These are phyloP conservation scores for Malurus alboscapulatus DNA, from an alignment of 2,113 vertebrate species.

Conservation along the genomic window DNA sequence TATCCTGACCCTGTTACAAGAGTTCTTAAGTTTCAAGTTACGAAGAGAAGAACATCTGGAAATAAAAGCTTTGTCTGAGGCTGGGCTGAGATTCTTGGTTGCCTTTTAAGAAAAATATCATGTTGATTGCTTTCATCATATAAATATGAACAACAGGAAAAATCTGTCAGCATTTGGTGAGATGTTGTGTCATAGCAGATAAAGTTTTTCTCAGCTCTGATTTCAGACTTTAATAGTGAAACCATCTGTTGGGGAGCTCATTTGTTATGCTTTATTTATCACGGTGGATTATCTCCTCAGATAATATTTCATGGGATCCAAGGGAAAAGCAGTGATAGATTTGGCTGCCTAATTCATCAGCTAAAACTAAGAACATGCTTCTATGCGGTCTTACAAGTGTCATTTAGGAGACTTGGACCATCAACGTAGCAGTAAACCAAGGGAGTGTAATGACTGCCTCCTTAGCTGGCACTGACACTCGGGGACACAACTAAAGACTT, in stretches of 20 bases:
- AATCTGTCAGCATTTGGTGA: constrained; percentile 67
- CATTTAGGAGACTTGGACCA: not conserved
- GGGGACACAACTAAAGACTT: not conserved
- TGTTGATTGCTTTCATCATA: constrained; percentile 70
- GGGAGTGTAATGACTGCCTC: not conserved
- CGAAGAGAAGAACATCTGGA: constrained; percentile 43
- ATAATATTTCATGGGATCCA: constrained; percentile 32
- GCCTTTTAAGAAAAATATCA: constrained; percentile 5
- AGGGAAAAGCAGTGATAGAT: not conserved
- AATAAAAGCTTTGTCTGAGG: constrained; percentile 39
- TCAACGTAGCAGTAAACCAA: not conserved
- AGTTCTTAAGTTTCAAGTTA: constrained; percentile 26
- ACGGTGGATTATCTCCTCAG: constrained; percentile 3
- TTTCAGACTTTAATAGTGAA: constrained; percentile 58
- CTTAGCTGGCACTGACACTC: not conserved
- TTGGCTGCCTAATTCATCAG: constrained; percentile 8
- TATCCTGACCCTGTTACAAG: not conserved
- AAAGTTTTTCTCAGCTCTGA: constrained; percentile 68
- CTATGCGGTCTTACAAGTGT: not conserved
- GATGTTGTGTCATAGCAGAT: constrained; percentile 68
- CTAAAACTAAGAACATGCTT: not conserved
- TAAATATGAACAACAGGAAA: constrained; percentile 72
- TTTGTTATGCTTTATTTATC: constrained; percentile 56
- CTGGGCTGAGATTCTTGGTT: constrained; percentile 40
- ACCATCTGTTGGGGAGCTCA: constrained; percentile 50